Conservation (phyloP, 92 coral and sea anemone genomes). For the Actinostola sp. region DNA sequence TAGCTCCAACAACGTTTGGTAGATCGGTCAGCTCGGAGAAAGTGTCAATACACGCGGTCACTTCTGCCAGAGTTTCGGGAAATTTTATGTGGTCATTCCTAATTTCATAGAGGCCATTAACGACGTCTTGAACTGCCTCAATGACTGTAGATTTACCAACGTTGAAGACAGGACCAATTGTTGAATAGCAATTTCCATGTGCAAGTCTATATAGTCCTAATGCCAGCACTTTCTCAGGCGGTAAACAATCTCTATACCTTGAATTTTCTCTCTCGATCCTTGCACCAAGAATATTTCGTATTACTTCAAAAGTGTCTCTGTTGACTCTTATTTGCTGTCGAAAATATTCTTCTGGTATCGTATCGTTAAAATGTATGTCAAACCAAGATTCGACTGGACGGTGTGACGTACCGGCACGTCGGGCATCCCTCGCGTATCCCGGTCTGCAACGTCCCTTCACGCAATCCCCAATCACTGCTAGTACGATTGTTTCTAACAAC, state of each 20-base stretch:
- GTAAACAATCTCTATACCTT: constrained; percentile 37
- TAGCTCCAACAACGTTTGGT: constrained; percentile 51
- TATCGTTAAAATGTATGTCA: no score
- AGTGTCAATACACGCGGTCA: constrained; percentile 37
- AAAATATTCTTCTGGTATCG: no score
- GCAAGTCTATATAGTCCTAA: constrained; percentile 41
- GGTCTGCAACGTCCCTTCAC: no score
- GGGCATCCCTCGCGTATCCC: no score
- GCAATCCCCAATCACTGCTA: no score
- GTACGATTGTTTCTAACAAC: no score
- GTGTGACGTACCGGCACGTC: no score
- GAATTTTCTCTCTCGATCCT: constrained; percentile 27
- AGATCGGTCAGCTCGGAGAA: constrained; percentile 35
- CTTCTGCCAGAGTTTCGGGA: constrained; percentile 38
- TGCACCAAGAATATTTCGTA: no score
- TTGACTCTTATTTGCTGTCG: no score
- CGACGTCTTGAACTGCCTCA: constrained; percentile 51
- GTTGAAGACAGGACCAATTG: constrained; percentile 40
- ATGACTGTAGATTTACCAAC: constrained; percentile 41
- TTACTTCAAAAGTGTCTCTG: no score
- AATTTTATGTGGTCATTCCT: constrained; percentile 41
- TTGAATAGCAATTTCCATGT: constrained; percentile 39
- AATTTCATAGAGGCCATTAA: constrained; percentile 23
- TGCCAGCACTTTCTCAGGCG: constrained; percentile 42
- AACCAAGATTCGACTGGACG: no score